Conservation (phyloP, 2,888 invertebrate genomes). For the Atrina japonica region DNA sequence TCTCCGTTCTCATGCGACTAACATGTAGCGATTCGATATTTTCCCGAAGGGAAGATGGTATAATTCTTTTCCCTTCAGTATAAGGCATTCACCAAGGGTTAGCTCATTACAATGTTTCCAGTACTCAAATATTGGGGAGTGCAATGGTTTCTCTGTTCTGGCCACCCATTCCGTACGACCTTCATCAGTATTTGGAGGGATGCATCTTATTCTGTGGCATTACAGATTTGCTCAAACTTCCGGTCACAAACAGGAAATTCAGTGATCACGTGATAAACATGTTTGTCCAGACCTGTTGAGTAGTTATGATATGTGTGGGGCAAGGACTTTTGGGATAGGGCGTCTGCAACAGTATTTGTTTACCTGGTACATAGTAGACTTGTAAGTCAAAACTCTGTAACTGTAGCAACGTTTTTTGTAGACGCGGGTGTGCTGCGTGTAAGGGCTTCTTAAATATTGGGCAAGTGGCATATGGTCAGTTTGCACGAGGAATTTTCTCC, state of each 20-base stretch:
- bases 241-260: constrained; percentile 19
- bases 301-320: constrained; percentile 22
- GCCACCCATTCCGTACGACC: constrained; percentile 33
- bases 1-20: constrained; percentile 53
- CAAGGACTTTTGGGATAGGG: constrained; percentile 37
- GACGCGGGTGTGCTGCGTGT: constrained; percentile 27
- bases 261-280: constrained; percentile 6
- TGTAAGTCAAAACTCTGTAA: constrained; percentile 42
- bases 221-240: constrained; percentile 26
- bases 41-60: constrained; percentile 39
- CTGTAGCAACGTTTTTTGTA: constrained; percentile 44
- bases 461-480: constrained; percentile 60
- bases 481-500: constrained; percentile 46
- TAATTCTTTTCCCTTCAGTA: too few species aligned
- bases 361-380: constrained; percentile 28
- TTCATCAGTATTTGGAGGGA: constrained; percentile 6
- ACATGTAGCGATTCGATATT: constrained; percentile 42
- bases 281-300: constrained; percentile 13
- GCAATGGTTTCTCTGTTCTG: too few species aligned
- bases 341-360: constrained; percentile 41
- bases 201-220: not conserved
- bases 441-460: constrained; percentile 33
- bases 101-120: constrained; percentile 47
- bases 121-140: not conserved
- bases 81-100: constrained; percentile 28